Conservation (phyloP, 2,888 invertebrate species). For the Magallana nippona region DNA sequence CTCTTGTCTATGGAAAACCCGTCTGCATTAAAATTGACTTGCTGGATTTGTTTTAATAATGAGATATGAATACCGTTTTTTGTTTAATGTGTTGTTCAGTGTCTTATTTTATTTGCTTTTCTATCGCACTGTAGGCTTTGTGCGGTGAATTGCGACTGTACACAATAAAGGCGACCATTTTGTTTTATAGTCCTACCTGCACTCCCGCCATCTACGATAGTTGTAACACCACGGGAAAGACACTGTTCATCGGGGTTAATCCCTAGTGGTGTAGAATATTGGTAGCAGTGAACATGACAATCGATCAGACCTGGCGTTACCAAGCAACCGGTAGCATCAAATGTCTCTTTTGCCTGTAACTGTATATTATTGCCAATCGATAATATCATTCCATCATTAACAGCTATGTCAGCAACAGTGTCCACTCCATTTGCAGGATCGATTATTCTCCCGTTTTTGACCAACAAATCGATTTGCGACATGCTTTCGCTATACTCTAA, state of each 20-base stretch:
- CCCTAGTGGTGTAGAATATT: constrained; percentile 74
- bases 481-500: not conserved
- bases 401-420: constrained; percentile 50
- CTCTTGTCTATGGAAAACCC: no score
- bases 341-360: constrained; percentile 51
- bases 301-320: constrained; percentile 76
- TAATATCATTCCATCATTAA: constrained; percentile 52
- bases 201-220: constrained; percentile 74
- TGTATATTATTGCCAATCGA: constrained; percentile 53
- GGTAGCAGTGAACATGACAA: constrained; percentile 75
- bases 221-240: constrained; percentile 72
- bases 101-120: no score
- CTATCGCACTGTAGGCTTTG: no score
- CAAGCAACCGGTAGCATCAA: constrained; percentile 70
- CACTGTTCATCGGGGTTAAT: constrained; percentile 71
- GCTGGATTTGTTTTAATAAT: no score
- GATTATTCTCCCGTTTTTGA: constrained; percentile 70
- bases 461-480: constrained; percentile 53
- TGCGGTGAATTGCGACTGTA: no score
- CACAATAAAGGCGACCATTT: no score
- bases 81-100: no score
- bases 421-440: constrained; percentile 68
- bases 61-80: no score
- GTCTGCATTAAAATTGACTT: no score
- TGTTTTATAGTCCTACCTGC: constrained; percentile 62